Evolutionary conservation across 2,888 invertebrate genomes (phyloP).

Genomic region (Drosophila longiperda): DNA sequence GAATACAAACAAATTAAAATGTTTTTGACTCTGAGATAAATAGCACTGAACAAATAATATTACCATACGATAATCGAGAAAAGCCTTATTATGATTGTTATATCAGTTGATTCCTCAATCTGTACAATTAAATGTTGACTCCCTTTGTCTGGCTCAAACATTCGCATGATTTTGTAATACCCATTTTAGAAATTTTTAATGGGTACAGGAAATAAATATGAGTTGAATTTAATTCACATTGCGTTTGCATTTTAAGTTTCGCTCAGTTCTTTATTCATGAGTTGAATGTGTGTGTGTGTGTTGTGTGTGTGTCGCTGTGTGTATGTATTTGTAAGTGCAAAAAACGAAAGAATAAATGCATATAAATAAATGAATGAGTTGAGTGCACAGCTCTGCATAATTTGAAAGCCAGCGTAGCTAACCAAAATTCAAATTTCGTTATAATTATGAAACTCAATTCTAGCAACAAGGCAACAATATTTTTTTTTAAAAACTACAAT

Average conservation of each 20-base stretch:
- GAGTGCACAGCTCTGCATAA: conserved; percentile 49
- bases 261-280: conserved; percentile 36
- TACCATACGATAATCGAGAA: background rate
- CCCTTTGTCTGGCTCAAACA: background rate
- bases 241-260: conserved; percentile 63
- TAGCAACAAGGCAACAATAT: conserved; percentile 24
- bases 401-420: conserved; percentile 30
- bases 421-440: conserved; percentile 35
- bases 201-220: conserved; percentile 15
- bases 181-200: background rate
- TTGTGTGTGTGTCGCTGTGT: background rate
- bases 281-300: background rate
- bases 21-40: background rate
- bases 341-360: conserved; percentile 60
- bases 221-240: conserved; percentile 66
- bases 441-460: conserved; percentile 53
- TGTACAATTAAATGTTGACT: background rate
- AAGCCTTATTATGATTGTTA: background rate
- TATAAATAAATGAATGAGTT: conserved; percentile 60
- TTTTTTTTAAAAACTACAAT: conserved; percentile 12
- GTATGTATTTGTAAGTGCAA: conserved; percentile 14
- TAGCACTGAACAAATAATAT: background rate
- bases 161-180: background rate
- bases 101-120: background rate
- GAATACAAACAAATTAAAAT: conserved; percentile 11